Base-by-base conservation (phyloP, 2,888 invertebrate species). In the Aleiodes alternator region DNA sequence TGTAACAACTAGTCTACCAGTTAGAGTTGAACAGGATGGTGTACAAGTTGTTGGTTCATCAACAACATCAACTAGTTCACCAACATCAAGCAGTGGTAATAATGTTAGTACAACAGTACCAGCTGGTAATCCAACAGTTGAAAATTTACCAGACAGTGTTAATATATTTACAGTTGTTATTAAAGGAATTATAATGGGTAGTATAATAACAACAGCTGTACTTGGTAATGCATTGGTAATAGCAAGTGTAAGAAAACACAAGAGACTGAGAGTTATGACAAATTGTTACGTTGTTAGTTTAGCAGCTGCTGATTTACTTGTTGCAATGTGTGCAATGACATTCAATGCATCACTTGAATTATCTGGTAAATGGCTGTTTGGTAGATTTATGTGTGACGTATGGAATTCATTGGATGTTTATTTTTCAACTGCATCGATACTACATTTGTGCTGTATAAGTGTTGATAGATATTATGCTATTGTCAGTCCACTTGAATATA, bases 221-320 rank as follows among this genome's bases (percentile, higher is more conserved):
- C 92, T 97, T 75, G 98, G 98, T 76, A 98, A 98, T 91, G 94
- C 96, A 5, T 92, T 98, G 80, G 97, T 98, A 83, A 96, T 97
- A 84, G 94, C 95, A 80, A 94, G 94, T 84, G 96, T 96, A 53
- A 93, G 94, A 84, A 92, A 95, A 59, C 96, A 96, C 87, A 92
- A 96, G 61, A 95, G 95, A 83, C 92, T 97, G 5, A 92, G 96
- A 70, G 96, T 96, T 80, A 95, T 97, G 86, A 97, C 97, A 68
- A 98, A 98, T 90, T 97, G 96, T 89, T 98, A 98, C 92, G 97
- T 98, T 81, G 97, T 98, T 83, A 97, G 97, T 72, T 90, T 98
- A 76, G 98, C 98, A 1, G 94, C 97, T 86, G 98, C 98, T 57
- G 98, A 98, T 87, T 95, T 98, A 91, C 91, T 98, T 78, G 97